Evolutionary conservation across 2,888 invertebrate species (phyloP).

Genomic region (Adineta ricciae): DNA sequence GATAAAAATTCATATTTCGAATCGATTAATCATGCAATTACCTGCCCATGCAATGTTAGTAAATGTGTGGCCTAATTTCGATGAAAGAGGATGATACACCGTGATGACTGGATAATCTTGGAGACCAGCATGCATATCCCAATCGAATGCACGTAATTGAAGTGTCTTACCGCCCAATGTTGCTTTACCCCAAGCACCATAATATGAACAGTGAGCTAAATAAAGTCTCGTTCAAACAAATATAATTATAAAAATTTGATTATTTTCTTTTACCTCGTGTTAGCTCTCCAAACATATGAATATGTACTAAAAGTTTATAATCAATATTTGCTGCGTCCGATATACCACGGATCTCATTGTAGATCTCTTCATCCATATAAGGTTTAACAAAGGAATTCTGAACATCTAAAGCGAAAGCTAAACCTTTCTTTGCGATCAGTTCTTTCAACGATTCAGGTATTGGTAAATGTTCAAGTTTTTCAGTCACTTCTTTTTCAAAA

Average conservation of each 20-base stretch:
- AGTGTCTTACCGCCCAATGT: slow-evolving; percentile 5
- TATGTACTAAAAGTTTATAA: slow-evolving; percentile 22
- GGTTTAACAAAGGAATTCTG: slow-evolving; percentile 20
- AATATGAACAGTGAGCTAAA: slow-evolving; percentile 31
- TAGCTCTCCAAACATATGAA: slow-evolving; percentile 31
- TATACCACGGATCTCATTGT: slow-evolving; percentile 26
- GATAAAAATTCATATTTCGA: too few relatives aligned
- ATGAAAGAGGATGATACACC: slow-evolving; percentile 25
- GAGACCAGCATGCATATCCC: slow-evolving; percentile 27
- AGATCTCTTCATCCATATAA: slow-evolving; percentile 25
- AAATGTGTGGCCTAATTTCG: slow-evolving; percentile 28
- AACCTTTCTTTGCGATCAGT: not conserved
- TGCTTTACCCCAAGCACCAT: slow-evolving; percentile 29
- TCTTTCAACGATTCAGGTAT: not conserved
- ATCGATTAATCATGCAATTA: too few relatives aligned
- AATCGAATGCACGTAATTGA: slow-evolving; percentile 32
- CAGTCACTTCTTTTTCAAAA: not conserved
- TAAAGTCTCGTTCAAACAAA: too few relatives aligned
- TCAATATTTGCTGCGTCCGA: slow-evolving; percentile 29
- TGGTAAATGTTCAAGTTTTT: not conserved
- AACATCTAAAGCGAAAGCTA: slow-evolving; percentile 30
- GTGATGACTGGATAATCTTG: slow-evolving; percentile 32
- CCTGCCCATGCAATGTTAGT: slow-evolving; percentile 31
- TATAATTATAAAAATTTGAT: not conserved
- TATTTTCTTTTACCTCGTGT: not conserved